Conservation (phyloP, 2,888 invertebrate genomes). For the Drosophila rubida region DNA sequence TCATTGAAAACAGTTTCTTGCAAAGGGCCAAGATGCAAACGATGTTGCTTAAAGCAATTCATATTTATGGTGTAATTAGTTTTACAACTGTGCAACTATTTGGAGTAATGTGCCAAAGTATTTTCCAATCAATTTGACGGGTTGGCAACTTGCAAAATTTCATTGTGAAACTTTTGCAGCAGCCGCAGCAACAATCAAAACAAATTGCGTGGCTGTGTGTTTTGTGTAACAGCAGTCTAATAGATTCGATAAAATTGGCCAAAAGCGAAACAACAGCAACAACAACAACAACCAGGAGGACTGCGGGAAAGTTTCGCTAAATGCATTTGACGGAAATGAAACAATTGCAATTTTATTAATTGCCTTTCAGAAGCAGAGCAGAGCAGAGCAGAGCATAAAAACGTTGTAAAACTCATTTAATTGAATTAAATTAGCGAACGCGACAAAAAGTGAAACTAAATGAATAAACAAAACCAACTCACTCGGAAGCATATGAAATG, state of each 20-base stretch:
- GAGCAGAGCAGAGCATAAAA: constrained; percentile 20
- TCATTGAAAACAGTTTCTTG: background rate
- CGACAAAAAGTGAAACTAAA: constrained; percentile 31
- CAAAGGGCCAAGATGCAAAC: background rate
- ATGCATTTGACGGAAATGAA: constrained; percentile 38
- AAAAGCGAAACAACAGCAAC: constrained; percentile 20
- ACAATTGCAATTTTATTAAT: constrained; percentile 67
- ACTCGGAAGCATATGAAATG: constrained; percentile 18
- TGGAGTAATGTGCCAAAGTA: constrained; percentile 16
- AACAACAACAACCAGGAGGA: background rate
- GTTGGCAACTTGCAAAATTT: constrained; percentile 42
- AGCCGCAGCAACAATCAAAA: constrained; percentile 18
- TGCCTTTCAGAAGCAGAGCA: constrained; percentile 47
- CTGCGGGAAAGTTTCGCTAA: constrained; percentile 24
- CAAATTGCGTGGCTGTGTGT: constrained; percentile 5
- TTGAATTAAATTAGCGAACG: constrained; percentile 50
- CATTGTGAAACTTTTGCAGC: constrained; percentile 54
- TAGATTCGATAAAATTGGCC: constrained; percentile 56
- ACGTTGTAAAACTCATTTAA: constrained; percentile 45
- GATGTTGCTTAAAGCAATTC: background rate
- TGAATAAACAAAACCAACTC: constrained; percentile 6
- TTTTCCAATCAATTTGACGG: constrained; percentile 63
- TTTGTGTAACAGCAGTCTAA: constrained; percentile 30
- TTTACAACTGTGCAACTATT: constrained; percentile 15
- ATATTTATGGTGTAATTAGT: constrained; percentile 18